A percentile compares a stretch with the other conserved stretches of the same genome.
Evolutionary conservation across 1,140 invertebrate species (phyloP).

Genomic region (Drosophila equinoxialis): DNA sequence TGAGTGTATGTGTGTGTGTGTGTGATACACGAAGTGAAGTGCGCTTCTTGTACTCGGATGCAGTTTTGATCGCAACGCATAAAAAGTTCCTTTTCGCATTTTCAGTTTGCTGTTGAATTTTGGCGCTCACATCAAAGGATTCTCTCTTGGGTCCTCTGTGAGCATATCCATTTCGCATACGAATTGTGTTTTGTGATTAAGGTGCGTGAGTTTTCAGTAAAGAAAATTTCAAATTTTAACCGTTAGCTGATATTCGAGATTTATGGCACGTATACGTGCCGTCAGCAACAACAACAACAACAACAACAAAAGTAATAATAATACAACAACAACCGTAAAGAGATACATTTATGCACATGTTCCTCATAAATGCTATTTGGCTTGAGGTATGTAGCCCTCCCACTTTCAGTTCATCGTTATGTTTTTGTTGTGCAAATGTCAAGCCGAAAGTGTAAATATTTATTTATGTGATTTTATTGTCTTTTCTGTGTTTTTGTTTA

Average conservation of each 20-base stretch:
- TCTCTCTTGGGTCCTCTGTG: neutral
- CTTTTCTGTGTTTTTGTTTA: conserved; percentile 18
- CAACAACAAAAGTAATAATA: neutral
- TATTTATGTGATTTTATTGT: conserved; percentile 68
- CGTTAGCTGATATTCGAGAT: conserved; percentile 26
- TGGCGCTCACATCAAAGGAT: conserved; percentile 34
- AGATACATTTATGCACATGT: neutral
- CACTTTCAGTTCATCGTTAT: conserved; percentile 32
- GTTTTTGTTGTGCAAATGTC: conserved; percentile 18
- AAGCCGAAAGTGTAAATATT: conserved; percentile 58
- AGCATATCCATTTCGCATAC: too few relatives aligned
- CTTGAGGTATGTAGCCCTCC: neutral
- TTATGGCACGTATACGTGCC: conserved; percentile 36
- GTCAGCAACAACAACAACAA: neutral
- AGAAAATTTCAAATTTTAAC: conserved; percentile 4
- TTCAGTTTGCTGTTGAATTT: conserved; percentile 54
- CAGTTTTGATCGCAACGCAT: conserved; percentile 50
- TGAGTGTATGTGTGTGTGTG: conserved; percentile 2
- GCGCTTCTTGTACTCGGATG: conserved; percentile 27
- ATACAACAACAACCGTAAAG: conserved; percentile 2
- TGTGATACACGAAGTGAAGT: conserved; percentile 32
- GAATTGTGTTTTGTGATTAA: neutral
- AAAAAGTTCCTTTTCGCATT: conserved; percentile 32
- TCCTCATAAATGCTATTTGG: conserved; percentile 8
- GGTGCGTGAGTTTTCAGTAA: neutral